Evolutionary conservation across 2,797 vertebrate species (phyloP).

Genomic region (Pelochelys cantorii): DNA sequence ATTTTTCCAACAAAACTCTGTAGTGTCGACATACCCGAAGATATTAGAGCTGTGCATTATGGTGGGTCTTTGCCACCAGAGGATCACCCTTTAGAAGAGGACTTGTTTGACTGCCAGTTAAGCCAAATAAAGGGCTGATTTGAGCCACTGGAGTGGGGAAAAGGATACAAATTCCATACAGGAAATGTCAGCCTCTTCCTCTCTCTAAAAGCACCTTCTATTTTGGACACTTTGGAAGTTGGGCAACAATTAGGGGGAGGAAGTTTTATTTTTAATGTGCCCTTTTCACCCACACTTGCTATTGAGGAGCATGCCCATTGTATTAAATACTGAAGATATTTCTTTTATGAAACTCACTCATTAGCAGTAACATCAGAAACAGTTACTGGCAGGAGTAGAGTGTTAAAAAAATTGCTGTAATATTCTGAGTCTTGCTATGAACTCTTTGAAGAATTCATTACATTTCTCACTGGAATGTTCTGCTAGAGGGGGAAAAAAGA

Average conservation of each 20-base stretch:
- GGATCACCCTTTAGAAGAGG: background rate
- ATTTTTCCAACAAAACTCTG: no score
- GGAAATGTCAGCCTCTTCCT: accelerated
- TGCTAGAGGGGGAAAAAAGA: background rate
- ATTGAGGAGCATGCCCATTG: background rate
- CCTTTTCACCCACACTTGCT: background rate
- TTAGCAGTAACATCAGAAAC: background rate
- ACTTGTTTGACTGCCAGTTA: background rate
- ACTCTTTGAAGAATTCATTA: background rate
- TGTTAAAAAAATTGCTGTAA: background rate
- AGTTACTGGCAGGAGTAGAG: background rate
- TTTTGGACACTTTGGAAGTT: accelerated
- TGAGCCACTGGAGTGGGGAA: background rate
- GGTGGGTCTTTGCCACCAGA: accelerated
- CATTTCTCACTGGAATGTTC: background rate
- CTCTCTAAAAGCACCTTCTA: background rate
- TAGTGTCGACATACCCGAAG: no score
- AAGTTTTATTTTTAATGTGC: background rate
- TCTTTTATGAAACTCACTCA: background rate
- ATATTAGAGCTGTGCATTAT: background rate
- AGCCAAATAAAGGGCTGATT: accelerated
- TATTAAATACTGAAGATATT: background rate
- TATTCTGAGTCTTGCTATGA: background rate
- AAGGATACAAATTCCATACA: background rate
- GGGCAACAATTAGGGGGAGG: no score